These are phyloP conservation scores for Drosophila kikkawai DNA, from an alignment of 1,140 invertebrate species.

Conservation along the genomic window DNA sequence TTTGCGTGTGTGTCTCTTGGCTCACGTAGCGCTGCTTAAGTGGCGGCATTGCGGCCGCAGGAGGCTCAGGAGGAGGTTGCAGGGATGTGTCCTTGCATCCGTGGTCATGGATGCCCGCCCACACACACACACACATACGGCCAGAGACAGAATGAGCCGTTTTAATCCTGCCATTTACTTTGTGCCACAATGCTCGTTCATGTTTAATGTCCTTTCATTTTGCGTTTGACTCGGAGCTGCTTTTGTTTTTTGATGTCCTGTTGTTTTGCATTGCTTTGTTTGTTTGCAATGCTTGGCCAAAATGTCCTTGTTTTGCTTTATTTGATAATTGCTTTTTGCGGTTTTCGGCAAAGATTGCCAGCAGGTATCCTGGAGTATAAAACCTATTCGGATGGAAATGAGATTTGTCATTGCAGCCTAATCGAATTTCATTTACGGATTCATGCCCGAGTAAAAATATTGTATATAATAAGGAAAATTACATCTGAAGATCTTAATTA, in stretches of 20 bases:
- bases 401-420: neutral
- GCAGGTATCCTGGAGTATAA: neutral
- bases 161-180: conserved; percentile 59
- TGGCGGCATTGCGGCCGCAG: conserved; percentile 67
- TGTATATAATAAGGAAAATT: neutral
- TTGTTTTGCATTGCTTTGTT: conserved; percentile 35
- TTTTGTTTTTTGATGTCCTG: conserved; percentile 52
- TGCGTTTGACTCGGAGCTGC: conserved; percentile 47
- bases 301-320: conserved; percentile 35
- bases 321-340: conserved; percentile 64
- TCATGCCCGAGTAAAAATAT: too few species aligned
- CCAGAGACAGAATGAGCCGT: conserved; percentile 26
- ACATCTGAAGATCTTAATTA: neutral
- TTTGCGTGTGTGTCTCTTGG: conserved; percentile 60
- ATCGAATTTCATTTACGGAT: neutral
- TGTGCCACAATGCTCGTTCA: conserved; percentile 39
- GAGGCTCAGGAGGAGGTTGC: conserved; percentile 1
- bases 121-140: conserved; percentile 33
- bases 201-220: conserved; percentile 62
- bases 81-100: conserved; percentile 3
- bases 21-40: conserved; percentile 75
- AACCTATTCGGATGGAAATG: conserved; percentile 1
- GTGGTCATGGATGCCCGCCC: conserved; percentile 18
- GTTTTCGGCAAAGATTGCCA: conserved; percentile 17
- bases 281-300: conserved; percentile 34